Conservation (phyloP, 1,140 invertebrate species). For the Dendrolimus punctatus region DNA sequence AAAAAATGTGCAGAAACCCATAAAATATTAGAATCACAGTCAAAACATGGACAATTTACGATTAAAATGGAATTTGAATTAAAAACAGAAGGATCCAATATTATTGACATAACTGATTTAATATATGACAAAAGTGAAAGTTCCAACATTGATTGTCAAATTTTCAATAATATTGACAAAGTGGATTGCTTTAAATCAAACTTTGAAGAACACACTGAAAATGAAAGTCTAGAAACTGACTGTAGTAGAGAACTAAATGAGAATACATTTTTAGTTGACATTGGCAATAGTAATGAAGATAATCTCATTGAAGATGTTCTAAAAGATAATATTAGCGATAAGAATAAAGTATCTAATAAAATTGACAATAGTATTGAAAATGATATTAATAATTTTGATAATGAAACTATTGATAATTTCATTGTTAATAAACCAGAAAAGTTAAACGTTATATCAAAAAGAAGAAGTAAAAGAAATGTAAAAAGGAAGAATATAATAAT, state of each 20-base stretch:
- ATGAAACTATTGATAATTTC: no score
- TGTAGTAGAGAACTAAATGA: slow-evolving; percentile 17
- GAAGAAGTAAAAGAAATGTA: no score
- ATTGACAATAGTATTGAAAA: slow-evolving; percentile 11
- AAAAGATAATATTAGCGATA: neutral
- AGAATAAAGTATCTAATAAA: neutral
- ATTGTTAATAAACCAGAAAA: no score
- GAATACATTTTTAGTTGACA: neutral
- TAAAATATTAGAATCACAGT: slow-evolving; percentile 16
- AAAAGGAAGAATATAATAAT: no score
- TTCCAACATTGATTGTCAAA: neutral
- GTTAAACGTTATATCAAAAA: no score
- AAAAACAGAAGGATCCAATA: slow-evolving; percentile 18
- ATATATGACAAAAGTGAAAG: slow-evolving; percentile 14
- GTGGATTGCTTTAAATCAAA: neutral
- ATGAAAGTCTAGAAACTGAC: slow-evolving; percentile 37
- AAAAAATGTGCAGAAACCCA: slow-evolving; percentile 43
- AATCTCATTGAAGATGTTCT: neutral
- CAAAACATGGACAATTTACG: slow-evolving; percentile 22
- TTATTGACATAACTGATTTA: slow-evolving; percentile 34
- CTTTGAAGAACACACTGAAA: neutral
- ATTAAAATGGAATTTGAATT: slow-evolving; percentile 30
- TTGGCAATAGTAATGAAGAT: neutral
- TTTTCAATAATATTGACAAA: neutral
- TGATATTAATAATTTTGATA: slow-evolving; percentile 2